Conservation (phyloP, 35 echinoderm and acorn worm species). For the Stichopus chloronotus region DNA sequence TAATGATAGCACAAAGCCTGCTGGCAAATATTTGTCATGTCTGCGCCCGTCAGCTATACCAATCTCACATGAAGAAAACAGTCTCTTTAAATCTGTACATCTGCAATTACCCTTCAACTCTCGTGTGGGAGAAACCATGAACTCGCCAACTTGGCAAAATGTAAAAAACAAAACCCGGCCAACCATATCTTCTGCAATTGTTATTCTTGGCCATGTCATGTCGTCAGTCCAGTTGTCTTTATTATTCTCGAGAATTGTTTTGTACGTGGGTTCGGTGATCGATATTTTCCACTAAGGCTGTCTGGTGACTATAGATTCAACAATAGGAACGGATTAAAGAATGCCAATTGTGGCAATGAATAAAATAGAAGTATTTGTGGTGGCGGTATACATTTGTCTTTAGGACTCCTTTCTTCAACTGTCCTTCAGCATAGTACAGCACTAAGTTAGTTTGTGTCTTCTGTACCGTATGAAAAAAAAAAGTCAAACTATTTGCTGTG, state of each 20-base stretch:
- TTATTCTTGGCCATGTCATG: background rate
- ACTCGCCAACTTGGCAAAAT: background rate
- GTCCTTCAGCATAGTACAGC: too few relatives aligned
- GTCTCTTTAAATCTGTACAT: too few relatives aligned
- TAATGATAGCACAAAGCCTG: too few relatives aligned
- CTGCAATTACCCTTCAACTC: background rate
- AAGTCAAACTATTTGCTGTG: too few relatives aligned
- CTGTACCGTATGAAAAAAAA: too few relatives aligned
- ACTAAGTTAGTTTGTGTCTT: too few relatives aligned
- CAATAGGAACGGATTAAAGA: background rate
- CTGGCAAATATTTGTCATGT: too few relatives aligned
- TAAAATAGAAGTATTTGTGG: background rate
- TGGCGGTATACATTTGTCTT: too few relatives aligned
- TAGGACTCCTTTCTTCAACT: too few relatives aligned
- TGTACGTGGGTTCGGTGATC: background rate
- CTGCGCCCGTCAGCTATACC: too few relatives aligned
- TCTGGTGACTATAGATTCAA: background rate
- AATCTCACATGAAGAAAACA: too few relatives aligned
- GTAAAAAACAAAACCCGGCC: background rate
- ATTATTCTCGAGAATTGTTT: background rate
- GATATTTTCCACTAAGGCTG: background rate
- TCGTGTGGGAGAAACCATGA: background rate
- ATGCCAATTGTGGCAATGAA: background rate
- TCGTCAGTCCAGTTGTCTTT: background rate
- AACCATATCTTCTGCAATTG: background rate